Percentiles rank a stretch among this genome's conserved stretches.
phyloP scores from a whole-genome alignment of 2,113 vertebrate genomes.

The Athene cunicularia region DNA sequence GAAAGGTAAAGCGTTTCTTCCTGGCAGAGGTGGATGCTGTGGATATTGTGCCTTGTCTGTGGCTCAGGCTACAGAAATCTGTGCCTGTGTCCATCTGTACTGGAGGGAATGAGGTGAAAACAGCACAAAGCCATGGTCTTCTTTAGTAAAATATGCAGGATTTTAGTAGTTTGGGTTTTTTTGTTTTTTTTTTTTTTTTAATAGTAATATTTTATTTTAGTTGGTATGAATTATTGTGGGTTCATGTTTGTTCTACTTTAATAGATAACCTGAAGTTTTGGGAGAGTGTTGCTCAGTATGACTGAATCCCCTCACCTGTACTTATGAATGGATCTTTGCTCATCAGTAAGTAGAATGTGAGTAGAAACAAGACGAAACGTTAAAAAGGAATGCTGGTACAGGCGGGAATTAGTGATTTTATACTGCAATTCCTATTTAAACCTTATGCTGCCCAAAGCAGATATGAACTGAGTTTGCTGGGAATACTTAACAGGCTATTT shows the following conservation, averaged over 20 bases:
- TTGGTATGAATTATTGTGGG: not conserved
- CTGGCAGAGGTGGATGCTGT: conserved; percentile 75
- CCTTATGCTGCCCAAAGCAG: not conserved
- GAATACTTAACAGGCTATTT: not conserved
- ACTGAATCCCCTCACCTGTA: not conserved
- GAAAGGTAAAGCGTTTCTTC: conserved; percentile 74
- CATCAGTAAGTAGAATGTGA: not conserved
- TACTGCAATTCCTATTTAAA: not conserved
- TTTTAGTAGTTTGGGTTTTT: not conserved
- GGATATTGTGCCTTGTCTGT: not conserved
- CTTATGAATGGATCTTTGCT: not conserved
- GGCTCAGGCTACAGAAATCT: not conserved
- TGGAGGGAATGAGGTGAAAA: not conserved
- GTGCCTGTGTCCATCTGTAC: not conserved
- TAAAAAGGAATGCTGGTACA: not conserved
- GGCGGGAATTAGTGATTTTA: not conserved
- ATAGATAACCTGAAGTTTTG: not conserved
- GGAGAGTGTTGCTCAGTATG: not conserved
- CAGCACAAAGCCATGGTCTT: not conserved
- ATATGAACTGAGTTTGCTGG: not conserved
- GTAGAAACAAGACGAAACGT: not conserved
- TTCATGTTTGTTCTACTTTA: not conserved
- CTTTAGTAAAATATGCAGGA: no score
- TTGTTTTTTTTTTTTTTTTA: not conserved
- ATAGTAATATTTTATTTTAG: not conserved